Evolutionary conservation across 2,113 vertebrate species (phyloP), one percentile per base, ranked within the genome.

Genomic region (Montifringilla adamsi): DNA sequence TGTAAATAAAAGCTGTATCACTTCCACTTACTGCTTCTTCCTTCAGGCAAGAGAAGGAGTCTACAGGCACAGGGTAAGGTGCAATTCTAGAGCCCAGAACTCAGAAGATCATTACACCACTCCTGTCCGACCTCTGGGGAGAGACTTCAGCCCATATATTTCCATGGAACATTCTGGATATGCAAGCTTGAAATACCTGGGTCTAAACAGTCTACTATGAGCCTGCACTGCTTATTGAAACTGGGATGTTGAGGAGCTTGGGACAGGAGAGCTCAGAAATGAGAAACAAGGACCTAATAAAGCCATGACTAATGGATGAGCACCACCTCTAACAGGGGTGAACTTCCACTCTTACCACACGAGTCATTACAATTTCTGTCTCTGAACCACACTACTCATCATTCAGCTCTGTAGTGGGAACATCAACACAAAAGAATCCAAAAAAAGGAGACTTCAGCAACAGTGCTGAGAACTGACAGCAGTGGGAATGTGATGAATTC

Each of bases 181-280:
- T 2, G 67, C 6, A 50, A 43, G 18, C 55, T 58, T 17, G 39
- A 69, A 90, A 46, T 8, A 35, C 15, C 53, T 18, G 43, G 9
- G n/a, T 41, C 7, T 22, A 56, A 67, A 14, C 39, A 76, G 35
- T 1, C 0, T 2, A 26, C 2, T 24, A 22, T 17, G 60, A 62
- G 26, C 84, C 62, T 53, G 50, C 31, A 53, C 11, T 28, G 41
- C n/a, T 69, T 4, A 55, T 11, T 44, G 66, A 20, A 35, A 47
- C 15, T 22, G 80, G 33, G 58, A 21, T 47, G 53, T 26, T 1
- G 10, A 60, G 53, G 75, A 80, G 62, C 72, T 85, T 9, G 8
- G 8, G 70, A 62, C 2, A 5, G 44, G 33, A 85, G 37, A 84
- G 52, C 22, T 20, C 16, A 39, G 37, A 80, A 80, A 73, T 1